Evolutionary conservation across 2,113 vertebrate genomes (phyloP), one percentile per base, ranked within the genome.

Genomic region (Pica pica): DNA sequence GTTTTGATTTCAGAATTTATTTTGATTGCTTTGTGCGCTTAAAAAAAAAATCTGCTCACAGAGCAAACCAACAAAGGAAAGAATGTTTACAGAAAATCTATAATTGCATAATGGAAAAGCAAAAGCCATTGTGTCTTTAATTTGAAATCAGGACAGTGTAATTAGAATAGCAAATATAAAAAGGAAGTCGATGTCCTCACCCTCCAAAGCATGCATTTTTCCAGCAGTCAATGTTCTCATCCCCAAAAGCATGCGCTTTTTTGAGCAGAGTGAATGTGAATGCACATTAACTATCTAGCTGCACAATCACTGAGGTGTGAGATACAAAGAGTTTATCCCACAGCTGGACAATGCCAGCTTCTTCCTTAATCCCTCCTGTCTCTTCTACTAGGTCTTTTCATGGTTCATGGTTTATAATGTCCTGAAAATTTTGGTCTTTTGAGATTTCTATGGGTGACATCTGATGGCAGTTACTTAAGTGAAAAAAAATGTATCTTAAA

Each of bases 41-140:
- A 14, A 83, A 89, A 83, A 89, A 83, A 74, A 81, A 75, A 59
- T 57, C 49, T 4, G 2, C 1, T 2, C 1, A 1, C 35, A 11
- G 60, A 64, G 39, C 35, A 95, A 93, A 78, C 80, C 79, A 95
- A 78, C 76, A 90, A 95, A 86, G 64, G 79, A 95, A 95, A 70
- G 86, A 95, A 93, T 89, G 74, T 73, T 96, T 91, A 91, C 74
- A 80, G 84, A 91, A 91, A 85, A 84, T 89, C 87, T 84, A 27
- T 94, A 93, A 93, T 95, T 96, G 69, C 70, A 89, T 65, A 89
- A 92, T 82, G 53, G 69, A 93, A 94, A 57, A 95, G 87, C 78
- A 93, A 87, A 93, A 94, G 46, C 93, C 68, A 96, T 95, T 95
- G 89, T 96, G 89, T 82, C 84, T 94, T 91, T 84, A 71, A 87